Evolutionary conservation across 2,888 invertebrate genomes (phyloP).

Genomic region (Ennomos erosarius): DNA sequence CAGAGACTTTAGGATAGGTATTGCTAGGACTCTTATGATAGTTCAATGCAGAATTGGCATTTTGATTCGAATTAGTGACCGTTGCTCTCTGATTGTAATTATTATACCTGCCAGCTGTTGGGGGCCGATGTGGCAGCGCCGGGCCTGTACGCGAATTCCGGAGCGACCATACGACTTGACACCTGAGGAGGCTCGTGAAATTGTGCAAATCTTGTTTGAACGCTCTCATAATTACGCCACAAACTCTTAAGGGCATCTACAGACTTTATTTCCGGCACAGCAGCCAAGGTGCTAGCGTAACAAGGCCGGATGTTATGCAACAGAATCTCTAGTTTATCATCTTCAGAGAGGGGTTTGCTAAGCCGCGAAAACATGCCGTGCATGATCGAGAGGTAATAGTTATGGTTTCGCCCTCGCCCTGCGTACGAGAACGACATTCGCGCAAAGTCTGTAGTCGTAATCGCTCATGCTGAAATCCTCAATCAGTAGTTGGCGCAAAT

Average conservation of each 20-base stretch:
- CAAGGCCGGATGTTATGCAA: not conserved
- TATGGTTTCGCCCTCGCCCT: not conserved
- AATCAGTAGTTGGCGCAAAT: not conserved
- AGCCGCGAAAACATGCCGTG: not conserved
- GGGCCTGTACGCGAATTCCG: not conserved
- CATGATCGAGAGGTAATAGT: not conserved
- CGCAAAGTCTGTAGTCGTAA: not conserved
- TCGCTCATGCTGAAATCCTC: not conserved
- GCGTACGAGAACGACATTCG: not conserved
- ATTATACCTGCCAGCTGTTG: not conserved
- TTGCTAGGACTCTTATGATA: no score
- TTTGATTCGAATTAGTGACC: not conserved
- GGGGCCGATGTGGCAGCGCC: no score
- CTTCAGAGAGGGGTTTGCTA: not conserved
- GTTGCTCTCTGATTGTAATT: not conserved
- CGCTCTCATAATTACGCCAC: not conserved
- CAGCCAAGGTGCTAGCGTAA: not conserved
- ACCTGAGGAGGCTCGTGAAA: not conserved
- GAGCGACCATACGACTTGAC: not conserved
- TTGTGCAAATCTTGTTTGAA: not conserved
- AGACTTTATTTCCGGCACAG: not conserved
- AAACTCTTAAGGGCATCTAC: not conserved
- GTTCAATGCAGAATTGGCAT: no score
- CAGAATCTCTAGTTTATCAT: not conserved
- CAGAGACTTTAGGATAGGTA: not conserved